Evolutionary conservation across 2,113 vertebrate genomes (phyloP), one percentile per base, ranked within the genome.

Genomic region (Copsychus sechellarum): DNA sequence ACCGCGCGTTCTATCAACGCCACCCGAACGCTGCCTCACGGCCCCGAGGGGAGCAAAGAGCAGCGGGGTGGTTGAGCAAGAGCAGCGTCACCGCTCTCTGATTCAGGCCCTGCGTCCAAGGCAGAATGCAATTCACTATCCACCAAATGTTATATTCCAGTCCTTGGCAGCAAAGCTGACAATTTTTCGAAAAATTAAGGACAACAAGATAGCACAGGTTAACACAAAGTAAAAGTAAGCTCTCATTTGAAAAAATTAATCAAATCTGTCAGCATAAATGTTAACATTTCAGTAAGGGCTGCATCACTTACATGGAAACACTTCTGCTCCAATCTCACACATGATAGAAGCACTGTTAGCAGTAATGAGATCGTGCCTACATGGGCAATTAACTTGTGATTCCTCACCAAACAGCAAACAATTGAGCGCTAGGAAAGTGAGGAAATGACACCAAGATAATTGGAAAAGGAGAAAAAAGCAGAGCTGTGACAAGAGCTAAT

Each of bases 11-110:
- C 4, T 11, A 1, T 1, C 9, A 54, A 54, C 15, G 34, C 33
- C 2, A 0, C 36, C 38, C 40, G 22, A 79, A n/a, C 1, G 3
- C 19, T 1, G 2, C 50, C 48, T 66, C n/a, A 3, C 0, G 0
- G 28, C 17, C 34, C 70, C 7, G 6, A 36, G 14, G 28, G 26
- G 14, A 71, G 62, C 2, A 0, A 7, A 61, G 64, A 51, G 43
- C 26, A 36, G 34, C 6, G 0, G 2, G 4, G 14, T 3, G 8
- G 26, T 6, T 38, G 28, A 12, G 10, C 21, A 29, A 48, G 50
- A 29, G 24, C 50, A 56, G 3, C 7, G 66, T 13, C 26, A 5
- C 2, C 0, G 38, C 13, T 8, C 16, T 31, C 38, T 56, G 29
- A 4, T 1, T 24, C 47, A 31, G 56, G 8, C 34, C 33, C 26